Base-by-base conservation (phyloP, 2,113 vertebrate species). In the Campylomormyrus tamandua region DNA sequence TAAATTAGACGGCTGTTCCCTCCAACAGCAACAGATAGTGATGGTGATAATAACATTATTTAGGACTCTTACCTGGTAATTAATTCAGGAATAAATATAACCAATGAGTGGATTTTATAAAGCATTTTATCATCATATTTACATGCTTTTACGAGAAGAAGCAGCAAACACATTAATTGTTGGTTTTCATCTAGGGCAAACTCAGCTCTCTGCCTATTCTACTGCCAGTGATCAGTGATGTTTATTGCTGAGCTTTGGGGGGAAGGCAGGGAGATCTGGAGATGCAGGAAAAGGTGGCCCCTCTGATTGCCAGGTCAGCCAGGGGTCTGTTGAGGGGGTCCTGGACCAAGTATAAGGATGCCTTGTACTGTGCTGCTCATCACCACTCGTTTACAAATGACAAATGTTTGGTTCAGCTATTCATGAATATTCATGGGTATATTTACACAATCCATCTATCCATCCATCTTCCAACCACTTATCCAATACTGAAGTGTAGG, bases 61-160 rank as follows among this genome's bases (percentile, higher is more conserved):
- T 46, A 84, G 45, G 83, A 84, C 21, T 84, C 83, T 46, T 84
- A 48, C 49, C 49, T 87, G 10, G 85, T 52, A 87, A 87, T 87
- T 50, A 87, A 87, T 53, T 53, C 27, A 66, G 21, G 35, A n/a
- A 45, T 62, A 88, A 62, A 88, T 62, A 45, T 45, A 66, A 66
- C 17, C 58, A 24, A 42, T 88, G 35, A 42, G 21, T 19, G 35
- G 19, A 19, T 66, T 62, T 87, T 87, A 87, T 58, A 56, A 58
- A 21, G 45, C 52, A 58, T 87, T 58, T 42, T 39, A 66, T 88
- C 87, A 88, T 66, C 42, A 24, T 88, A 45, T 66, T 42, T 7
- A 21, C 6, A 35, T 19, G 49, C 10, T 31, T n/a, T 31, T n/a
- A 50, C 2, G 31, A 52, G 17, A 87, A 52, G 13, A 5, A 87